Percentiles rank a stretch among this genome's conserved stretches.
phyloP scores from a whole-genome alignment of 2,888 invertebrate genomes.

The Plebejus anna region DNA sequence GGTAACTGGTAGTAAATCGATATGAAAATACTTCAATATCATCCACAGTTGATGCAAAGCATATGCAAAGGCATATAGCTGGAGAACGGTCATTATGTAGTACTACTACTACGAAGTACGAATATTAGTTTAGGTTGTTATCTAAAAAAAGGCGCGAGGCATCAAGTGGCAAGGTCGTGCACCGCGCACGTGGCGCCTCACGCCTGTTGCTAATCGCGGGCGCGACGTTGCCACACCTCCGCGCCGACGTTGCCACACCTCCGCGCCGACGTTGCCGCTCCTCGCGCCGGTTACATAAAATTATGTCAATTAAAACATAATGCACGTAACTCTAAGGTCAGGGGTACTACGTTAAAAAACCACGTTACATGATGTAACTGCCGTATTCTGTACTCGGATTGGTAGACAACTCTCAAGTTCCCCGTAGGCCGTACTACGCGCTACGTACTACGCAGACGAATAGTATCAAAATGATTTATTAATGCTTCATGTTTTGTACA shows the following conservation, averaged over 20 bases:
- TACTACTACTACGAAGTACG: neutral
- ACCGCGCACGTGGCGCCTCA: conserved; percentile 57
- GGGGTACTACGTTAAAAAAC: conserved; percentile 10
- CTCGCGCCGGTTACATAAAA: conserved; percentile 25
- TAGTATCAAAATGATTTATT: neutral
- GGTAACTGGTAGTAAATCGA: no score
- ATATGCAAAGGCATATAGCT: neutral
- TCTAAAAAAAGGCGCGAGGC: conserved; percentile 74
- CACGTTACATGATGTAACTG: neutral
- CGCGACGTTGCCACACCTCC: conserved; percentile 68
- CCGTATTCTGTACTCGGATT: neutral
- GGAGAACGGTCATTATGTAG: neutral
- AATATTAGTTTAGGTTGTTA: conserved; percentile 54
- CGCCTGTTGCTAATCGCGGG: conserved; percentile 65
- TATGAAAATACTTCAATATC: no score
- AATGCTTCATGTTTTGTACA: neutral
- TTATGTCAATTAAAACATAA: conserved; percentile 30
- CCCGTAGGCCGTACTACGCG: neutral
- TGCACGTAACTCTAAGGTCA: conserved; percentile 31
- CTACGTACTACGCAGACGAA: neutral
- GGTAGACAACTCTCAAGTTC: neutral
- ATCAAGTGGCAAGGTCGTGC: conserved; percentile 63
- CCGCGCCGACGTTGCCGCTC: conserved; percentile 18
- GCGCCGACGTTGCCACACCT: conserved; percentile 21
- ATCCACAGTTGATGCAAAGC: no score